Percentiles rank a stretch among this genome's conserved stretches.
These are phyloP conservation scores for Sebastes steindachneri DNA, from an alignment of 2,797 vertebrate species.

Conservation along the genomic window DNA sequence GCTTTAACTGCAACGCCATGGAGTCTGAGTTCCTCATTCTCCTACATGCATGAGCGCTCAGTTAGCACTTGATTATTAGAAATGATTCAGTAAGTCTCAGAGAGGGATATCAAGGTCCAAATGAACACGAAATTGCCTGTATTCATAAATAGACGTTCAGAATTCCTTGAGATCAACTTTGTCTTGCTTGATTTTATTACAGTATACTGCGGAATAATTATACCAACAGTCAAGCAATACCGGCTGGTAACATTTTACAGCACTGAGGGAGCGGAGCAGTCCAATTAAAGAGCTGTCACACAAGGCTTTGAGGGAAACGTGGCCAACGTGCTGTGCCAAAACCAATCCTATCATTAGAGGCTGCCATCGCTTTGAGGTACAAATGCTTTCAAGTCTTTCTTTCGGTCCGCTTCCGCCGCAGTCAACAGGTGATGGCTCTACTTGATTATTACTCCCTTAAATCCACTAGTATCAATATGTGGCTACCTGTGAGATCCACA, in stretches of 20 bases:
- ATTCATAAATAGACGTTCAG: constrained; percentile 31
- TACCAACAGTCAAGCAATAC: constrained; percentile 59
- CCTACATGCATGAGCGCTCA: constrained; percentile 54
- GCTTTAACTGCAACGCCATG: constrained; percentile 38
- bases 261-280: constrained; percentile 56
- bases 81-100: constrained; percentile 44
- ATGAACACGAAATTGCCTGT: constrained; percentile 47
- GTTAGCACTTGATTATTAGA: constrained; percentile 53
- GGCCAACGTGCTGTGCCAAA: constrained; percentile 67
- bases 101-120: constrained; percentile 42
- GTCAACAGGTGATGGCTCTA: constrained; percentile 78
- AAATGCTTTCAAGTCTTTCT: constrained; percentile 73
- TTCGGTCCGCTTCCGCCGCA: constrained; percentile 43
- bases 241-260: constrained; percentile 62
- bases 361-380: constrained; percentile 73
- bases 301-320: constrained; percentile 68
- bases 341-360: constrained; percentile 78
- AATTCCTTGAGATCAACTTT: constrained; percentile 57
- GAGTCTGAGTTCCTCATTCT: constrained; percentile 36
- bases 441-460: constrained; percentile 66
- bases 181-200: constrained; percentile 64
- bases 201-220: constrained; percentile 71
- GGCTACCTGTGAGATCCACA: constrained; percentile 49
- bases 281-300: constrained; percentile 82
- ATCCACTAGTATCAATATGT: constrained; percentile 56